A percentile compares a stretch with the other conserved stretches of the same genome.
Conservation (phyloP, 2,797 vertebrate genomes). For the Phoeniculus purpureus region DNA sequence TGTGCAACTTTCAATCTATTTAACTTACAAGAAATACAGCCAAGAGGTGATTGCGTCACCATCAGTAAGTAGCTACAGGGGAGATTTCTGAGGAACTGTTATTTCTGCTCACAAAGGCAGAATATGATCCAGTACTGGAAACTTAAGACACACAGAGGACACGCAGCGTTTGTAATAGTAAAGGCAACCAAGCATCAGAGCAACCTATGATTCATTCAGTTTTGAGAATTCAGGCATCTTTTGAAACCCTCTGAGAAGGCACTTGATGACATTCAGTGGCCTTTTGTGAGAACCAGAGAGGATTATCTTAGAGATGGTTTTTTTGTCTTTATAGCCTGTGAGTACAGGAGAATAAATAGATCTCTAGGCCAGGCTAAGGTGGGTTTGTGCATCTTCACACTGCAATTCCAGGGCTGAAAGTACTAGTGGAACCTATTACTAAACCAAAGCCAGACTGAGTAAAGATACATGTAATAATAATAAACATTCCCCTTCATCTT, state of each 20-base stretch:
- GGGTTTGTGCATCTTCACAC: background rate
- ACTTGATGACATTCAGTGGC: background rate
- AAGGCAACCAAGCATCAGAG: background rate
- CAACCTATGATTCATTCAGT: background rate
- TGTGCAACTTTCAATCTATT: background rate
- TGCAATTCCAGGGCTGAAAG: background rate
- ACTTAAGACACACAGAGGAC: background rate
- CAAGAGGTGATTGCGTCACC: background rate
- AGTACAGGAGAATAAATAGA: background rate
- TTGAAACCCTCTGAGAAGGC: background rate
- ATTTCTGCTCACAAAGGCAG: background rate
- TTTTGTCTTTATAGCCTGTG: background rate
- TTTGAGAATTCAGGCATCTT: background rate
- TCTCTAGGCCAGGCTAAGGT: background rate
- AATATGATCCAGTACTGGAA: background rate
- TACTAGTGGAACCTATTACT: background rate
- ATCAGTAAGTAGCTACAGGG: background rate
- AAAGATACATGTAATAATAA: background rate
- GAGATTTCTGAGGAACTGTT: background rate
- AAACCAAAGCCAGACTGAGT: background rate
- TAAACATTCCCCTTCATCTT: background rate
- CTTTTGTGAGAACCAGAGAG: background rate
- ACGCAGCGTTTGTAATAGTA: background rate
- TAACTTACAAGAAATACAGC: background rate
- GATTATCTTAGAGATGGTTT: background rate